Percentiles rank a stretch among this genome's conserved stretches.
Evolutionary conservation across 92 coral and sea anemone species (phyloP).

Genomic region (Porites cylindrica): DNA sequence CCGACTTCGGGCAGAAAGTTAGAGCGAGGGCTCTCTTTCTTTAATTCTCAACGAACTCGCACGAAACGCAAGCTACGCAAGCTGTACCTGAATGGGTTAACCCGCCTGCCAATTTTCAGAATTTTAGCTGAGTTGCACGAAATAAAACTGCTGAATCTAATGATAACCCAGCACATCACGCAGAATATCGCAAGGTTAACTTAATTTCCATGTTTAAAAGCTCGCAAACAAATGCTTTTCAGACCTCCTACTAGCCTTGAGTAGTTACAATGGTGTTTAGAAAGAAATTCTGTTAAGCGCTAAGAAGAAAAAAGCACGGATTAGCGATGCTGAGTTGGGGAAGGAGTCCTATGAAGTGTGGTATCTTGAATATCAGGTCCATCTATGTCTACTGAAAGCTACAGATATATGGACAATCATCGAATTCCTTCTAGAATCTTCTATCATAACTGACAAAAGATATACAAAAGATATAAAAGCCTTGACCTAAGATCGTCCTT

Average conservation of each 20-base stretch:
- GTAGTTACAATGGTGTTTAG: neutral
- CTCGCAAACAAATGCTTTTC: conserved; percentile 22
- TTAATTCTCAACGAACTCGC: too few relatives aligned
- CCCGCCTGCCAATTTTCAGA: too few relatives aligned
- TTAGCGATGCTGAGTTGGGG: conserved; percentile 1
- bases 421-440: conserved; percentile 52
- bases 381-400: conserved; percentile 1
- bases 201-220: conserved; percentile 29
- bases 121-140: too few relatives aligned
- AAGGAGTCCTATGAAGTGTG: neutral
- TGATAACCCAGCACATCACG: neutral
- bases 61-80: too few relatives aligned
- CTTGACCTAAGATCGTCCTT: neutral
- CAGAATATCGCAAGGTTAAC: neutral
- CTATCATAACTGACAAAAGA: conserved; percentile 31
- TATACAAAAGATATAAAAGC: conserved; percentile 37
- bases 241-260: conserved; percentile 25
- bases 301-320: neutral
- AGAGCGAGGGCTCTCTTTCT: too few relatives aligned
- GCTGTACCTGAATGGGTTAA: too few relatives aligned
- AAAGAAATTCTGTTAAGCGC: conserved; percentile 24
- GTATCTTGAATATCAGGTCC: conserved; percentile 16
- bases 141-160: too few relatives aligned
- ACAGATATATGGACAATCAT: conserved; percentile 22
- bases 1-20: too few relatives aligned